Evolutionary conservation across 2,888 invertebrate species (phyloP), one percentile per base, ranked within the genome.

Genomic region (Hedya salicella): DNA sequence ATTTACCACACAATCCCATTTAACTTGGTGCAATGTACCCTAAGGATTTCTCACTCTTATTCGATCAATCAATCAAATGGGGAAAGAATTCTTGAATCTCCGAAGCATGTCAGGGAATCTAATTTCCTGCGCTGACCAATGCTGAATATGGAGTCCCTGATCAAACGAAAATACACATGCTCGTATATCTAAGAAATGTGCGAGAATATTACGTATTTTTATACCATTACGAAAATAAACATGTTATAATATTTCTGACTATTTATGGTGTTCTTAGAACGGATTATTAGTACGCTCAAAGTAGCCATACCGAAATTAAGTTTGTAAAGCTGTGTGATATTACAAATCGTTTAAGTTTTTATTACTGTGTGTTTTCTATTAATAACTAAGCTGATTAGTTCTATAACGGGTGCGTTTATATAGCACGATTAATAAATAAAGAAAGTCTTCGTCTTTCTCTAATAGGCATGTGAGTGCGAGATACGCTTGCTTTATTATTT

Each of bases 111-210:
- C 64, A 39, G 36, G 50, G 64, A 64, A 52, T 64, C 56, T 64
- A 57, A 64, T 64, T 64, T 64, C 64, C 64, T 63, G 63, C 32
- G 21, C 64, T 64, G 64, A 64, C 57, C 64, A 64, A 13, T 56
- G 50, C 64, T 52, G 64, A 59, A 64, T 59, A 44, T 39, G 30
- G 17, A 17, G 46, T 48, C 48, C 48, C 39, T 56, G 62, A 49
- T 56, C 56, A 49, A 63, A 63, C 56, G 63, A 63, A 63, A 56
- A 49, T 54, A 62, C 40, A 49, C 44, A 54, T 46, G 6, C 25
- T 32, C 6, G n/a, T 52, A 25, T 5, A 17, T 39, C 25, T 36
- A 42, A 44, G 44, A 46, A 54, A 52, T 48, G 42, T 30, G 48
- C 6, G 48, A 14, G 17, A 40, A 48, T 40, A 42, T 17, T 36